Evolutionary conservation across 2,888 invertebrate species (phyloP), one percentile per base, ranked within the genome.

Genomic region (Beris chalybata): DNA sequence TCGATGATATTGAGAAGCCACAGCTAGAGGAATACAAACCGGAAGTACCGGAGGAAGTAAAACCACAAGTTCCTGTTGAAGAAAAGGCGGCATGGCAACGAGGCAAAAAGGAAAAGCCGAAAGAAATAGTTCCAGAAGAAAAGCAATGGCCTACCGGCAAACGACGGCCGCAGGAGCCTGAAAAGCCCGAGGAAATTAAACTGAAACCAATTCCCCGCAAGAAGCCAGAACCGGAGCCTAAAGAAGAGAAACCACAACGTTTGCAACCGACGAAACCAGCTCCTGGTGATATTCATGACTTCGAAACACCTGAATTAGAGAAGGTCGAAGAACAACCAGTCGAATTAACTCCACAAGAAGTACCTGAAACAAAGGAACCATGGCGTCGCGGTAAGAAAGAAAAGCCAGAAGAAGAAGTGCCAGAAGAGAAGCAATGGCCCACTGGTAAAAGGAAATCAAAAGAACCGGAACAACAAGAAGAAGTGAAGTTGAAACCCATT

Each of bases 141-240:
- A 73, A 80, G 5, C 69, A 74, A 4, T 72, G 68, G 66, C 69
- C 69, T 12, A 67, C 69, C 63, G 72, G 73, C 15, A 74, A 72
- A 63, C 73, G 67, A 67, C 74, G 73, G 69, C 76, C 78, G 2
- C 74, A 77, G 65, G 70, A 75, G 67, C 67, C 80, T 70, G 81
- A 82, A 69, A 75, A 69, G 70, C 74, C 70, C n/a, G 44, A 52
- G 0, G 67, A 75, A 47, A n/a, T 64, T 44, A 68, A 70, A 52
- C 52, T 64, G 22, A 66, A 64, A 54, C 65, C 65, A 12, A 59
- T 56, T 47, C 69, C 65, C 48, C 57, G 58, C 15, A 45, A 61
- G 54, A 52, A 70, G 54, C 29, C 50, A 1, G 64, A 64, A 43
- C 67, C 69, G n/a, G 48, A 65, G 50, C 55, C 56, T 63, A 67